phyloP scores from a whole-genome alignment of 2,888 invertebrate species.

The Abscondita cerata region DNA sequence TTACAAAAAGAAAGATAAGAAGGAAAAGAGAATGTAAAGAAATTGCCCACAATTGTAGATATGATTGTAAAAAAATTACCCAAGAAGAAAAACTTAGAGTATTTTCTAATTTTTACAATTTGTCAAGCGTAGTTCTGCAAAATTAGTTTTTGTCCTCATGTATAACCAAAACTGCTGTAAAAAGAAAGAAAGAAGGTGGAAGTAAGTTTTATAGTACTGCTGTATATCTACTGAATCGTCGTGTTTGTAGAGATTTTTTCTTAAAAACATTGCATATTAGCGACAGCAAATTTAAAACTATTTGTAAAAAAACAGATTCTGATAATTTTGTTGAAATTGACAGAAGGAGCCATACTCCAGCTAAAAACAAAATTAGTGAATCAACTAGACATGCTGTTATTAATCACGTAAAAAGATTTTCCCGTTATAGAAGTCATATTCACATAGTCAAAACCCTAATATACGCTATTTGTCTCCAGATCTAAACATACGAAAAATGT shows the following conservation, averaged over 20 bases:
- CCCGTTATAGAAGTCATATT: slow-evolving; percentile 3
- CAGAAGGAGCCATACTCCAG: slow-evolving; percentile 16
- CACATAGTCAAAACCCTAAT: slow-evolving; percentile 6
- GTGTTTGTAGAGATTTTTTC: slow-evolving; percentile 20
- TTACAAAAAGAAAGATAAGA: background rate
- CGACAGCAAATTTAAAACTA: slow-evolving; percentile 10
- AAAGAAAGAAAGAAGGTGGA: slow-evolving; percentile 7
- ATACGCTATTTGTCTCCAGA: background rate
- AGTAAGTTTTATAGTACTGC: background rate
- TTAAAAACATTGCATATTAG: too few relatives aligned
- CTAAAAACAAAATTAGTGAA: slow-evolving; percentile 17
- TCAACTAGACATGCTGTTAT: background rate
- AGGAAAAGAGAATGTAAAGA: slow-evolving; percentile 4
- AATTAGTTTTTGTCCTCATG: slow-evolving; percentile 1
- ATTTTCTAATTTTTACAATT: background rate
- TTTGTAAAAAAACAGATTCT: slow-evolving; percentile 18
- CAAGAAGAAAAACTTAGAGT: background rate
- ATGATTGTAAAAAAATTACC: background rate
- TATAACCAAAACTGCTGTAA: slow-evolving; percentile 3
- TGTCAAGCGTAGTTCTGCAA: background rate
- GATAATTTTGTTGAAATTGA: slow-evolving; percentile 11
- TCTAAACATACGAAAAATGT: slow-evolving; percentile 6
- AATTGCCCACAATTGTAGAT: background rate
- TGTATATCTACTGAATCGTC: background rate
- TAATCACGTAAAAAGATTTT: too few relatives aligned